Evolutionary conservation across 2,113 vertebrate genomes (phyloP).

Genomic region (Morone saxatilis): DNA sequence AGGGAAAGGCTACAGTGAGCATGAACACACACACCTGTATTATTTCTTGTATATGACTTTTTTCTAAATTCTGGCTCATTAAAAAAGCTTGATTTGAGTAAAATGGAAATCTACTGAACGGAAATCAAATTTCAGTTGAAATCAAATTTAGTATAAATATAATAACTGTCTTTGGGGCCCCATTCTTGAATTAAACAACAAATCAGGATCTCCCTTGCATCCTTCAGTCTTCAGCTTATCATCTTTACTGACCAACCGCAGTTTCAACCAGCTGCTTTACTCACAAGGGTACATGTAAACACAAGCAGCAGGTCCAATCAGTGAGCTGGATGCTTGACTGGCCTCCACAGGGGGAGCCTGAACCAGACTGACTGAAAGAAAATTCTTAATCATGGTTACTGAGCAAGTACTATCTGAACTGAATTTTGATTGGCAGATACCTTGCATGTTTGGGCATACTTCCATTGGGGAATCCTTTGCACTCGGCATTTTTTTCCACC

Average conservation of each 20-base stretch:
- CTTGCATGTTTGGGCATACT: background rate
- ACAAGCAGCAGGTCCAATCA: constrained; percentile 13
- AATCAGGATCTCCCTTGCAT: background rate
- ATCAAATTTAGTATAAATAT: background rate
- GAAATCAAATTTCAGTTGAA: too few relatives aligned
- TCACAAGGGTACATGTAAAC: background rate
- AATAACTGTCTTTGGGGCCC: background rate
- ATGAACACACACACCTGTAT: background rate
- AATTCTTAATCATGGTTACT: background rate
- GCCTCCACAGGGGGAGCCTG: background rate
- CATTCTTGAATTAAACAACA: background rate
- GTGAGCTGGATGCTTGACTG: constrained; percentile 3
- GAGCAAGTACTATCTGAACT: background rate
- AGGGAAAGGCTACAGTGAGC: background rate
- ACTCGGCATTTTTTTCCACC: constrained; percentile 14
- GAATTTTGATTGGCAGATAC: constrained; percentile 4
- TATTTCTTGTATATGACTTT: background rate
- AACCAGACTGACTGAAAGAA: background rate
- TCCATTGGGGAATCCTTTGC: constrained; percentile 40
- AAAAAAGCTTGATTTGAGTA: too few relatives aligned
- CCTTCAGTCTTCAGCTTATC: background rate
- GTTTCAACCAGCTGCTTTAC: constrained; percentile 25
- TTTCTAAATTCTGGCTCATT: background rate
- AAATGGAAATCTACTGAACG: too few relatives aligned
- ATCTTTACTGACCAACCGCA: background rate